Base-by-base conservation (phyloP, 2,113 vertebrate genomes). In the Siniperca knerii region DNA sequence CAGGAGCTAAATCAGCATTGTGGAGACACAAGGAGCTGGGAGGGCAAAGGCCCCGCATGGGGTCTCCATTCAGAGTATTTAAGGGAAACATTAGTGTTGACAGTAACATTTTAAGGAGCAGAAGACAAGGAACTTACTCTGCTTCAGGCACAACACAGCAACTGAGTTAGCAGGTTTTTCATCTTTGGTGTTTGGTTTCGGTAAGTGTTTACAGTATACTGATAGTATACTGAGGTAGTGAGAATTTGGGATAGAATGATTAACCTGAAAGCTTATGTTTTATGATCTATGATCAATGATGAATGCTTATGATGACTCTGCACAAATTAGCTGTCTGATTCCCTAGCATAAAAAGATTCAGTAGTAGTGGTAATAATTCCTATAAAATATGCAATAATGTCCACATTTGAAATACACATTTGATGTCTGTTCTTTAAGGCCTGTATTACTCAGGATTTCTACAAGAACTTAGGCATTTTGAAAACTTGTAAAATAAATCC, bases 61-160 rank as follows among this genome's bases (percentile, higher is more conserved):
- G 55, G 74, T 76, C 62, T 68, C 5, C 66, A 37, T 35, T 35
- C 29, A 52, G 44, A 42, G 60, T 72, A 48, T 78, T 50, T 29
- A 68, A 76, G 80, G 67, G 67, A 84, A 82, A 90, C 75, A 78
- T 76, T 7, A 1, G 25, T 84, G 82, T 86, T 87, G 73, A 86
- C 57, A 79, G 70, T 35, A 54, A 73, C 64, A 72, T 20, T 68
- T 77, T 42, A 57, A 42, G 25, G 9, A 25, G 42, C 46, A 12
- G 54, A 81, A 0, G 50, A 67, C 35, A 55, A 44, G 11, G 52
- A 77, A 7, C 2, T 42, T 21, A 23, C 8, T 62, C 6, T 23
- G 35, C 50, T 66, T 78, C 48, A 72, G 69, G 60, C 52, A 70
- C 82, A 82, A 64, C 37, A 77, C 64, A 66, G n/a, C 23, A 70